Percentiles rank a stretch among this genome's conserved stretches.
Evolutionary conservation across 2,797 vertebrate species (phyloP).

Genomic region (Poecilia picta): DNA sequence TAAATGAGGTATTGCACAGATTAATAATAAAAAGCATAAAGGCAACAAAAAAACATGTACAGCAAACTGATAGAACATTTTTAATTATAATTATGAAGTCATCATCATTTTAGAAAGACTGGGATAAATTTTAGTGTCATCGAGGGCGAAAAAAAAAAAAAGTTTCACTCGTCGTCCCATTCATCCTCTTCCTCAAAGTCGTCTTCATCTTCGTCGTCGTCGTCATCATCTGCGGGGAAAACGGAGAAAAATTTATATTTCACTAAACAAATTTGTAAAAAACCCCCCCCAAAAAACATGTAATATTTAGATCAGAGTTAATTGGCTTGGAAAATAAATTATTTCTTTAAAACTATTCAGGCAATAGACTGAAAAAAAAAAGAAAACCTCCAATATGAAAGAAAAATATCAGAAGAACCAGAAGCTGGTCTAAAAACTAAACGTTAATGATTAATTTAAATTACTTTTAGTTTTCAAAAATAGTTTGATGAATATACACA

Average conservation of each 20-base stretch:
- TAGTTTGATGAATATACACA: too few relatives aligned
- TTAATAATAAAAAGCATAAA: conserved; percentile 83
- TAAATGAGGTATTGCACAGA: conserved; percentile 99
- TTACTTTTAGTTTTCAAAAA: neutral
- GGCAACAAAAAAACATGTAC: conserved; percentile 96
- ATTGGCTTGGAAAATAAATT: neutral
- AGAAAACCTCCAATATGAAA: neutral
- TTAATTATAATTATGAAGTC: conserved; percentile 88
- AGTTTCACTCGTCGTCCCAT: conserved; percentile 93
- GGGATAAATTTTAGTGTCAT: conserved; percentile 91
- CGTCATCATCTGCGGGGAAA: conserved; percentile 89
- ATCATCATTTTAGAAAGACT: conserved; percentile 87
- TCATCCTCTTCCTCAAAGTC: conserved; percentile 99
- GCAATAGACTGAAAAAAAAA: neutral
- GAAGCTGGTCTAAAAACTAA: neutral
- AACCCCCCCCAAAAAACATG: neutral
- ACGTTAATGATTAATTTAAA: neutral
- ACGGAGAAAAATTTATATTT: neutral
- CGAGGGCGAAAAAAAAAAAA: conserved; percentile 38
- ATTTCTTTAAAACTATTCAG: neutral
- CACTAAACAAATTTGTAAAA: neutral
- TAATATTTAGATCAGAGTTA: neutral
- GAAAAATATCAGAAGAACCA: neutral
- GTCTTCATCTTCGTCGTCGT: conserved; percentile 95
- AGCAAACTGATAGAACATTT: conserved; percentile 95